phyloP scores from a whole-genome alignment of 1,140 invertebrate genomes.

The Caenorhabditis briggsae region DNA sequence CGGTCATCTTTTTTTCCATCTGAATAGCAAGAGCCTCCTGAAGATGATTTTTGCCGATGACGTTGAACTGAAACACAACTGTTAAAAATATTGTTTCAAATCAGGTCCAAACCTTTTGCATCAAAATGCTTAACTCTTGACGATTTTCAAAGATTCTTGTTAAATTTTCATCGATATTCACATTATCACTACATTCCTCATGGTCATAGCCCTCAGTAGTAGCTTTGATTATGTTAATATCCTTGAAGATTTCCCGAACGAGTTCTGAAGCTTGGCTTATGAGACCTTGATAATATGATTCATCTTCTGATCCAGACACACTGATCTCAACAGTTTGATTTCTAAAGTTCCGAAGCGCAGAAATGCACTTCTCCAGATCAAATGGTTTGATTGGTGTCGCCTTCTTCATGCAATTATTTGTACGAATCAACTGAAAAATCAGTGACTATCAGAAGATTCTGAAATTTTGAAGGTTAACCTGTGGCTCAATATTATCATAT shows the following conservation, averaged over 20 bases:
- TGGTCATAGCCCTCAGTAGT: too few relatives aligned
- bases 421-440: background rate
- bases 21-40: background rate
- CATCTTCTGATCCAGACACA: too few relatives aligned
- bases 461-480: background rate
- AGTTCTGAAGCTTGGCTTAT: too few relatives aligned
- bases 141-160: background rate
- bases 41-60: background rate
- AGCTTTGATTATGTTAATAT: too few relatives aligned
- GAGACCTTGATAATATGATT: too few relatives aligned
- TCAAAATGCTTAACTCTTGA: background rate
- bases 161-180: background rate
- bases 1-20: background rate
- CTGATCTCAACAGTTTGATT: too few relatives aligned
- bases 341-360: too few relatives aligned
- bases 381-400: background rate
- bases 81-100: background rate
- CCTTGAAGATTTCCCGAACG: too few relatives aligned
- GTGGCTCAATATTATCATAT: background rate
- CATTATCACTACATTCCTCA: too few relatives aligned
- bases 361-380: background rate
- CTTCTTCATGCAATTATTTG: background rate
- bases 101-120: background rate
- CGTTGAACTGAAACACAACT: slow-evolving; percentile 15
- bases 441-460: background rate